These are phyloP conservation scores for Paramormyrops kingsleyae DNA, from an alignment of 2,113 vertebrate species.

Conservation along the genomic window DNA sequence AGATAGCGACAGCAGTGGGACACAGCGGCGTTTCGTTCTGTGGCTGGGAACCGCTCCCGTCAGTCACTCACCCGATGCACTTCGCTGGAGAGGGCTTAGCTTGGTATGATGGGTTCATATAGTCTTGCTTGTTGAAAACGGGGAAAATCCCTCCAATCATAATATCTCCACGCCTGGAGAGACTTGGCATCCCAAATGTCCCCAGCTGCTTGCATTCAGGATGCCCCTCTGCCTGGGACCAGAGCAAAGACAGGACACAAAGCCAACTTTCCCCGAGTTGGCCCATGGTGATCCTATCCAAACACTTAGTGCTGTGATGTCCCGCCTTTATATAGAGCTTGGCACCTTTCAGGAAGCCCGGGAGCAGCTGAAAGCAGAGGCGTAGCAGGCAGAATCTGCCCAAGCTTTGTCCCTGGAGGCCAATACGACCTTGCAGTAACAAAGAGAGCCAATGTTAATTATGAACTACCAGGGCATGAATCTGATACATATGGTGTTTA, in stretches of 20 bases:
- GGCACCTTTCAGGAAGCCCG: not conserved
- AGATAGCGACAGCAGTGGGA: not conserved
- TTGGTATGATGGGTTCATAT: conserved; percentile 34
- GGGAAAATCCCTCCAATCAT: conserved; percentile 66
- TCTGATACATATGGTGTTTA: not conserved
- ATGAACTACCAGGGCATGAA: not conserved
- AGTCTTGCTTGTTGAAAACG: conserved; percentile 57
- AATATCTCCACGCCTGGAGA: conserved; percentile 56
- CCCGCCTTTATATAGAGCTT: conserved; percentile 16
- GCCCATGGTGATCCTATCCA: conserved; percentile 28
- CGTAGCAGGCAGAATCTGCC: not conserved
- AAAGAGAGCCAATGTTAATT: not conserved
- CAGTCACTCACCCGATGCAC: conserved; percentile 52
- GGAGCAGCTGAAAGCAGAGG: not conserved
- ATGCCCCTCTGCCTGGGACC: conserved; percentile 19
- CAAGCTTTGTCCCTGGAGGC: conserved; percentile 4
- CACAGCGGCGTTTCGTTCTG: too few relatives aligned
- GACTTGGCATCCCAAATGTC: conserved; percentile 46
- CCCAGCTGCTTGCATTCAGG: conserved; percentile 44
- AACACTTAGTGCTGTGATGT: not conserved
- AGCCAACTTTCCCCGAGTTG: conserved; percentile 10
- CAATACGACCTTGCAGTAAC: not conserved
- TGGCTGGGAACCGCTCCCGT: not conserved
- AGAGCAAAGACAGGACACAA: conserved; percentile 27
- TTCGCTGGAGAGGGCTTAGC: conserved; percentile 35